Conservation (phyloP, 2,797 vertebrate species). For the Sebastes flavidus region DNA sequence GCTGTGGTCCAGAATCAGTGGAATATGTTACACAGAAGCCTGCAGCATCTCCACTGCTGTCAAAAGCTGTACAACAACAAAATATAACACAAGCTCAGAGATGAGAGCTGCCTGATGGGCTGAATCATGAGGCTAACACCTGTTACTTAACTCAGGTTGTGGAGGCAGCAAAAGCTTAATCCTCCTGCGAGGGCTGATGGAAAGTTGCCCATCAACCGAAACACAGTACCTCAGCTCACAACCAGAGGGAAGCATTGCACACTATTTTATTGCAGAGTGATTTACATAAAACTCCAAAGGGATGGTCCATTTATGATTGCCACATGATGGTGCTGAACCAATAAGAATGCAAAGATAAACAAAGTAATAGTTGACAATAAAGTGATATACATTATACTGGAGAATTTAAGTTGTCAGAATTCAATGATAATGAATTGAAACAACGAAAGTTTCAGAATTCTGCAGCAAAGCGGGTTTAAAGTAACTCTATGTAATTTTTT, state of each 20-base stretch:
- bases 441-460: neutral
- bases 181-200: neutral
- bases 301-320: neutral
- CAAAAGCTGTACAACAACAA: neutral
- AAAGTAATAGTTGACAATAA: neutral
- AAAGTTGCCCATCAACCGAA: neutral
- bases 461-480: neutral
- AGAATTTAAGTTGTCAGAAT: neutral
- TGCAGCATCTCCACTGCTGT: neutral
- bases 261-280: neutral
- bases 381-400: neutral
- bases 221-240: neutral
- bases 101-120: neutral
- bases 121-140: neutral
- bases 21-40: neutral
- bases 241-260: conserved; percentile 58
- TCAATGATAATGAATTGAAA: too few relatives aligned
- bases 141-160: neutral
- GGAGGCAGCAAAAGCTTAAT: neutral
- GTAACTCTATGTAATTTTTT: too few relatives aligned
- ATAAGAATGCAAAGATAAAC: too few relatives aligned
- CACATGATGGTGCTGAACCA: too few relatives aligned
- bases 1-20: neutral
- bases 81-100: neutral
- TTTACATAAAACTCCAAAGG: neutral